Evolutionary conservation across 2,888 invertebrate species (phyloP).

Genomic region (Macaria liturata): DNA sequence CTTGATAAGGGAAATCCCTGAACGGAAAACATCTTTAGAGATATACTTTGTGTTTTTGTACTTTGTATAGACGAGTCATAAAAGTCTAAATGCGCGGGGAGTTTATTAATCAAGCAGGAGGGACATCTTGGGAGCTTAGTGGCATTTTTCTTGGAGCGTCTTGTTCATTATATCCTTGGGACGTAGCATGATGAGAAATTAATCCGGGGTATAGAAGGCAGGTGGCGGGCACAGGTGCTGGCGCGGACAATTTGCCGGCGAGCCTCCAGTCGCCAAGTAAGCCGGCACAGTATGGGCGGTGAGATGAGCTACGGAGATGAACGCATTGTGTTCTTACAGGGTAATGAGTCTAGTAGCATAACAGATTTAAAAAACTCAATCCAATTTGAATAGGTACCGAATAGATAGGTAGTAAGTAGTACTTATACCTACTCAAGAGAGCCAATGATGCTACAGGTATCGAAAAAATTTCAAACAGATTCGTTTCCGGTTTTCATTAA

Average conservation of each 20-base stretch:
- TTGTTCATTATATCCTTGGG: constrained; percentile 71
- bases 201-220: constrained; percentile 63
- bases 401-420: no score
- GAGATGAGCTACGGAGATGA: constrained; percentile 7
- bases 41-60: no score
- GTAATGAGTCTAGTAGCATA: no score
- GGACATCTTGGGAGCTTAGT: constrained; percentile 62
- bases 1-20: constrained; percentile 4
- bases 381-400: no score
- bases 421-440: no score
- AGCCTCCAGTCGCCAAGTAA: constrained; percentile 36
- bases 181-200: constrained; percentile 78
- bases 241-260: constrained; percentile 61
- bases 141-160: constrained; percentile 69
- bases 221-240: constrained; percentile 68
- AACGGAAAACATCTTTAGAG: neutral
- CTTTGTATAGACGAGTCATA: constrained; percentile 44
- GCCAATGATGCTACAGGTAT: no score
- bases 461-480: no score
- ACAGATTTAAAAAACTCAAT: no score
- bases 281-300: constrained; percentile 39
- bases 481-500: no score
- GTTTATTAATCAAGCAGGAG: constrained; percentile 74
- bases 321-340: no score
- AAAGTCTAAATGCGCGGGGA: constrained; percentile 49